These are phyloP conservation scores for Heliconius erato DNA, from an alignment of 2,888 invertebrate species.

Conservation along the genomic window DNA sequence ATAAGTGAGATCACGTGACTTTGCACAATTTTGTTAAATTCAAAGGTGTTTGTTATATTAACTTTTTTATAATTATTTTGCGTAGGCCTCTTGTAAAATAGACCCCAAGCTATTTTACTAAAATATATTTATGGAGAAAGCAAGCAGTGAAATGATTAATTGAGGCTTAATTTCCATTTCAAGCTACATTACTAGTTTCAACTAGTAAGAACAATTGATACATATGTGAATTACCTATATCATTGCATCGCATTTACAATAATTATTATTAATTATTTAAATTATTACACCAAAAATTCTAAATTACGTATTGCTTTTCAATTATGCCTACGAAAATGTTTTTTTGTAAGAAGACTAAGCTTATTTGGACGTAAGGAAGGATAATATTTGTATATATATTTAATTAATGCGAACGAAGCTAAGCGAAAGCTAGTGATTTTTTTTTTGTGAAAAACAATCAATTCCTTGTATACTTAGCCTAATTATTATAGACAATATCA, in stretches of 20 bases:
- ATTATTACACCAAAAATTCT: neutral
- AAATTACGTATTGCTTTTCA: constrained; percentile 17
- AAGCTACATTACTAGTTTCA: too few species aligned
- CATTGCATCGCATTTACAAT: neutral
- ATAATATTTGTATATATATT: constrained; percentile 6
- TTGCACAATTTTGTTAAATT: neutral
- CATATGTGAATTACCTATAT: neutral
- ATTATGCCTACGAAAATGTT: neutral
- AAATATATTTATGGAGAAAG: neutral
- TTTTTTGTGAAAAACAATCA: constrained; percentile 34
- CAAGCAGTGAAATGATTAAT: neutral
- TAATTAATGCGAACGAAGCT: constrained; percentile 41
- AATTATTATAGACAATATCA: neutral
- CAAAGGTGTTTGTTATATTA: neutral
- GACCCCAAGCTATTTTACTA: neutral
- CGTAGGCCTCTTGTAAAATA: neutral
- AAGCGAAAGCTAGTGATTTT: constrained; percentile 23
- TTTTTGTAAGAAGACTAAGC: constrained; percentile 15
- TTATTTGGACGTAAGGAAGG: constrained; percentile 17
- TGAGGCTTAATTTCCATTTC: too few species aligned
- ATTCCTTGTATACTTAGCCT: constrained; percentile 34
- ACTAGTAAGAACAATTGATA: neutral
- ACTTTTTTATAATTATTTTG: neutral
- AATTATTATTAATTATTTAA: neutral
- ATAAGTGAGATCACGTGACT: neutral